A percentile compares a stretch with the other conserved stretches of the same genome.
phyloP scores from a whole-genome alignment of 2,797 vertebrate species.

The Sebastes hubbsi region DNA sequence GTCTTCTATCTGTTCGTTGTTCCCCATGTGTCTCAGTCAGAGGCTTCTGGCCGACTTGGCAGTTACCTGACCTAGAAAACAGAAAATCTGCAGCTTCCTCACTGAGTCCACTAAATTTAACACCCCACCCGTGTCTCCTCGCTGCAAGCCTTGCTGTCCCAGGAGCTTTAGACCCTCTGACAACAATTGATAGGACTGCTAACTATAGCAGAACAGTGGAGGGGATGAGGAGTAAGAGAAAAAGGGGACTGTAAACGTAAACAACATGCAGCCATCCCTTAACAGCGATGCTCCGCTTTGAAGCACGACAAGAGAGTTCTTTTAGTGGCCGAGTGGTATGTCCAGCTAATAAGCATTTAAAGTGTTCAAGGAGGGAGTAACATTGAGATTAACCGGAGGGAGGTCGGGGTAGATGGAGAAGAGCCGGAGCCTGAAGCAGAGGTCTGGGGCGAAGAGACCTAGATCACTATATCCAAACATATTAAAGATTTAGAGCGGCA shows the following conservation, averaged over 20 bases:
- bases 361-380: conserved; percentile 36
- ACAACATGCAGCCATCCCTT: conserved; percentile 48
- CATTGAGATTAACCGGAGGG: conserved; percentile 44
- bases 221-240: neutral
- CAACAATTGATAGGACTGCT: conserved; percentile 78
- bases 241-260: conserved; percentile 56
- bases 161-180: conserved; percentile 67
- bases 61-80: conserved; percentile 83
- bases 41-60: conserved; percentile 69
- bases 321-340: conserved; percentile 27
- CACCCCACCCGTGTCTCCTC: conserved; percentile 56
- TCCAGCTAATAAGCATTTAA: conserved; percentile 54
- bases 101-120: conserved; percentile 71
- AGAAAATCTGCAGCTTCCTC: conserved; percentile 60
- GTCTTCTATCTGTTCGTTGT: conserved; percentile 39
- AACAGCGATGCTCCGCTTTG: conserved; percentile 52
- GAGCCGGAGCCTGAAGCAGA: conserved; percentile 11
- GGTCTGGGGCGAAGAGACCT: neutral
- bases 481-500: conserved; percentile 40
- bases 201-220: conserved; percentile 70
- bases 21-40: conserved; percentile 49
- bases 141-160: conserved; percentile 53
- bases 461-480: conserved; percentile 12
- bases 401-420: conserved; percentile 9
- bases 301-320: conserved; percentile 51